These are phyloP conservation scores for Ancistrus triradiatus DNA, from an alignment of 2,113 vertebrate species.

Conservation along the genomic window DNA sequence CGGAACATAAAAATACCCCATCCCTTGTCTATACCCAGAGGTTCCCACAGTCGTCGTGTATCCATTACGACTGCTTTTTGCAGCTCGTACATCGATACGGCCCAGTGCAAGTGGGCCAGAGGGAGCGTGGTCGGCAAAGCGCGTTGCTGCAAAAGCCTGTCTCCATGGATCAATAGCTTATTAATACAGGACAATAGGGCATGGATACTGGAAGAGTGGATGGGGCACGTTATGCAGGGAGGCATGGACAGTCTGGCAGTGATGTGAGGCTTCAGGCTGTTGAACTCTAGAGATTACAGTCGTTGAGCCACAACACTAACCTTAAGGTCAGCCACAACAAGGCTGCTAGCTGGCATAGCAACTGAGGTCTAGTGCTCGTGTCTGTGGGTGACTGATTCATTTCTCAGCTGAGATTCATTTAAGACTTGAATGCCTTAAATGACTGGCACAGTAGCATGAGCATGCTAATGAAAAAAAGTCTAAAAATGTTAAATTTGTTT, in stretches of 20 bases:
- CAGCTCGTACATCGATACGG: slow-evolving; percentile 65
- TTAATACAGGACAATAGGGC: slow-evolving; percentile 67
- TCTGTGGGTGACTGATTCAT: too few relatives aligned
- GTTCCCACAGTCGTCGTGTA: slow-evolving; percentile 62
- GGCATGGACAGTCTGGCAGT: slow-evolving; percentile 2
- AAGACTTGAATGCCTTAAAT: too few relatives aligned
- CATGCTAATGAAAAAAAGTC: too few relatives aligned
- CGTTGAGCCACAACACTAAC: slow-evolving; percentile 14
- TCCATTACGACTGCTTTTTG: slow-evolving; percentile 70
- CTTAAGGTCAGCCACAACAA: slow-evolving; percentile 25
- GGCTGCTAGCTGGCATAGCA: not conserved
- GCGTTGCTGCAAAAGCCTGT: slow-evolving; percentile 67
- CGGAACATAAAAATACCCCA: slow-evolving; percentile 52
- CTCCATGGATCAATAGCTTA: slow-evolving; percentile 70
- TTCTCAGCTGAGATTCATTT: too few relatives aligned
- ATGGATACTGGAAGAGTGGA: slow-evolving; percentile 13
- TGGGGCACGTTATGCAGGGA: slow-evolving; percentile 15
- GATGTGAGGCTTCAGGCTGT: not conserved
- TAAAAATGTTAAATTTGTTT: too few relatives aligned
- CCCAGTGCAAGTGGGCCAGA: slow-evolving; percentile 50
- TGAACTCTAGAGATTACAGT: slow-evolving; percentile 15
- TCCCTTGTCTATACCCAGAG: slow-evolving; percentile 53
- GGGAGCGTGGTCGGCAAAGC: slow-evolving; percentile 55
- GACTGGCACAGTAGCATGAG: too few relatives aligned
- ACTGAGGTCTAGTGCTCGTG: not conserved